Evolutionary conservation across 1,140 invertebrate species (phyloP), one percentile per base, ranked within the genome.

Genomic region (Drosophila saltans): DNA sequence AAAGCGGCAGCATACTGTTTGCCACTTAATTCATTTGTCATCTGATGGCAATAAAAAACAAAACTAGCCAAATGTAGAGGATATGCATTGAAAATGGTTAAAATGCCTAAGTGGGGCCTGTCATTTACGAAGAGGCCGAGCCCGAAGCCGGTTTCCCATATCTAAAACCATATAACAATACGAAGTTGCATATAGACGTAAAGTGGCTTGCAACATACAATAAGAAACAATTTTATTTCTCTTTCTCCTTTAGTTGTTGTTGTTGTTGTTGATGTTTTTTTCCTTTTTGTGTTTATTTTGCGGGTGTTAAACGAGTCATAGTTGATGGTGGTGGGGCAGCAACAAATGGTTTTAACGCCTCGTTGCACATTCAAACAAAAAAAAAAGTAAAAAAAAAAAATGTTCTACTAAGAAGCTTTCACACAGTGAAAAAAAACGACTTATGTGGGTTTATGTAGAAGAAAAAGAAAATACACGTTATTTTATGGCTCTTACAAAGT

Each of bases 281-380:
- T 48, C 2, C 6, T 48, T 48, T 24, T 2, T 48, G 4, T 36
- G 33, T 48, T 48, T 24, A 21, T 24, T 48, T 75, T 57, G 73
- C 61, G 66, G 74, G 74, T 69, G 72, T 69, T 48, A 52, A 64
- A 36, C 72, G 43, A 71, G 26, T 40, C 33, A 24, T 1, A 7
- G 16, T 39, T 30, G 28, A 30, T 36, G 3, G 33, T 36, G 6
- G 21, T 39, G 21, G 40, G 62, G 41, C 76, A 86, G 82, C 82
- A 86, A 69, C 79, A 52, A 86, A 86, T 81, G 75, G 83, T 86
- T 86, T 86, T 79, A 86, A 86, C 69, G 82, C 79, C 75, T 86
- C 82, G 82, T 85, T 85, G 79, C 67, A 60, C 82, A 85, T 70
- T 63, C 6, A 6, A 36, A 36, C 33, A 36, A 36, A 36, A 36